Evolutionary conservation across 2,113 vertebrate species (phyloP).

Genomic region (Onychorhynchus coronatus): DNA sequence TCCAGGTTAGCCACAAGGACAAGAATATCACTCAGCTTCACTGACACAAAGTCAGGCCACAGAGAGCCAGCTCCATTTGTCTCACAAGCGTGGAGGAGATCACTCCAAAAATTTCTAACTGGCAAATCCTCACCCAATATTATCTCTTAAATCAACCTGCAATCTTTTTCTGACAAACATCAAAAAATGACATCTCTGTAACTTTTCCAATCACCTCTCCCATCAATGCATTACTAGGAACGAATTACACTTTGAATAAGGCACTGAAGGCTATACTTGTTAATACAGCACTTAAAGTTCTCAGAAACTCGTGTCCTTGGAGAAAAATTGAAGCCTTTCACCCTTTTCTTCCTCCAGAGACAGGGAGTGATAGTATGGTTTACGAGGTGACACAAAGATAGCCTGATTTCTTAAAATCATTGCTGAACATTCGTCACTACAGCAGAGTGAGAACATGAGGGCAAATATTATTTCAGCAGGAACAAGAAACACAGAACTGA

Average conservation of each 20-base stretch:
- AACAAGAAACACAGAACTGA: background rate
- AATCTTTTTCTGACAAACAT: background rate
- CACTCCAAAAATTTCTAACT: background rate
- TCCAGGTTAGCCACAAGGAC: background rate
- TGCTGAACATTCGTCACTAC: background rate
- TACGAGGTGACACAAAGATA: background rate
- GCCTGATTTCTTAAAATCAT: background rate
- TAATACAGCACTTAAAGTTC: background rate
- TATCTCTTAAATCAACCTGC: background rate
- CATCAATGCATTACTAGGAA: background rate
- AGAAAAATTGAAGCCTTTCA: background rate
- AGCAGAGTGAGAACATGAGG: rapidly evolving
- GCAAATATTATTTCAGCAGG: background rate
- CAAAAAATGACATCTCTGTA: background rate
- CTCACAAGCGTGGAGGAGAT: rapidly evolving
- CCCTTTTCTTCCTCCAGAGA: background rate
- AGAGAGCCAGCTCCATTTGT: background rate
- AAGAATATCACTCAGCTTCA: background rate
- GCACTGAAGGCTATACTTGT: background rate
- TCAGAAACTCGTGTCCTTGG: background rate
- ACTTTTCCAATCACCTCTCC: background rate
- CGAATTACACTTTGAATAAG: background rate
- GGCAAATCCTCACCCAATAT: background rate
- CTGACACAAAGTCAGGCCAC: background rate
- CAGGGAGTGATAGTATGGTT: background rate